Evolutionary conservation across 2,113 vertebrate species (phyloP).

Genomic region (Ginglymostoma cirratum): DNA sequence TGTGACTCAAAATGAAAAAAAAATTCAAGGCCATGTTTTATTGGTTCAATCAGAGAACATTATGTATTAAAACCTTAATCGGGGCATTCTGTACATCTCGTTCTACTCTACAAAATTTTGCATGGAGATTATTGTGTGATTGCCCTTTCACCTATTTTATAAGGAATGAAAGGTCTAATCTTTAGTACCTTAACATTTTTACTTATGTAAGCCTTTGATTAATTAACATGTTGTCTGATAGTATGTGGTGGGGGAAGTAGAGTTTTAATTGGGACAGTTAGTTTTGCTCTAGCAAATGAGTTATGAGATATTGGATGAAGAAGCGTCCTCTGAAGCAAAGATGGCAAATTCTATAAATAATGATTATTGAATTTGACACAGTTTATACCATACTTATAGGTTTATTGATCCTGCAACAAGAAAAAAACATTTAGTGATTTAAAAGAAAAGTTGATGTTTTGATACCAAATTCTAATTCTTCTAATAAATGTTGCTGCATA

Average conservation of each 20-base stretch:
- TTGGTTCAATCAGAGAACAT: slow-evolving; percentile 6
- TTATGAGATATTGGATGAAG: background rate
- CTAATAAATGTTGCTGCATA: background rate
- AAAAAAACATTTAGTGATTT: background rate
- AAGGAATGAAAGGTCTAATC: background rate
- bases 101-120: slow-evolving; percentile 4
- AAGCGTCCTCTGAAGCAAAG: background rate
- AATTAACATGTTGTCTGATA: background rate
- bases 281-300: background rate
- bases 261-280: background rate
- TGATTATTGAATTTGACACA: background rate
- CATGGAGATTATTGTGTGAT: background rate
- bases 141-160: background rate
- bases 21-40: background rate
- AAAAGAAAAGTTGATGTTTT: background rate
- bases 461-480: background rate
- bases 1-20: background rate
- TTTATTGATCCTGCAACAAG: background rate
- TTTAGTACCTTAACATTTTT: background rate
- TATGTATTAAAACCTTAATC: background rate
- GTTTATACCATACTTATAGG: background rate
- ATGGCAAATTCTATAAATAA: background rate
- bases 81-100: background rate
- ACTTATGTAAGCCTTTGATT: background rate
- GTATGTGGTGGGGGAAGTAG: background rate